These are phyloP conservation scores for Poeciliopsis retropinna DNA, from an alignment of 2,113 vertebrate species.

Conservation along the genomic window DNA sequence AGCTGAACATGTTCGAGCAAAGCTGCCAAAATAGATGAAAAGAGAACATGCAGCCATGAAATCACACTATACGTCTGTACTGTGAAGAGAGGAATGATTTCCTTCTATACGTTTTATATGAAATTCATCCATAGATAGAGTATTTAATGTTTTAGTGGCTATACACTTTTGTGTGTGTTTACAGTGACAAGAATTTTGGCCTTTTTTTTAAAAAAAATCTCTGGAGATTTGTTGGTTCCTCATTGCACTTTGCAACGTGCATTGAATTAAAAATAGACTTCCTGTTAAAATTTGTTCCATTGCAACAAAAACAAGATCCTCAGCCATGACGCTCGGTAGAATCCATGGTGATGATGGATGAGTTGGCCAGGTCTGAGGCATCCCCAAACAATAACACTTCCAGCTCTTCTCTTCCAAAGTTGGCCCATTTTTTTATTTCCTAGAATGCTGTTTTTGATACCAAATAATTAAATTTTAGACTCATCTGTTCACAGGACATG, in stretches of 20 bases:
- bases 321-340: no score
- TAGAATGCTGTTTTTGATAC: no score
- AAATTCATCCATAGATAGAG: background rate
- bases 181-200: background rate
- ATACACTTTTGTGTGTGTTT: background rate
- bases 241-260: background rate
- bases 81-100: background rate
- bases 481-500: no score
- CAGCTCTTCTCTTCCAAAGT: no score
- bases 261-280: background rate
- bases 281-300: background rate
- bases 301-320: no score
- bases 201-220: background rate
- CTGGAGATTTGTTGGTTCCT: no score
- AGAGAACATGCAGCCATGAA: background rate
- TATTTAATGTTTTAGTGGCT: background rate
- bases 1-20: constrained; percentile 33
- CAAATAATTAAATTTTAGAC: no score
- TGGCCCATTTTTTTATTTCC: no score
- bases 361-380: no score
- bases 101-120: background rate
- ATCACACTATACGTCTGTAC: background rate
- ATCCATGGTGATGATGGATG: no score
- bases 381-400: no score
- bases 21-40: constrained; percentile 25